Percentiles rank a stretch among this genome's conserved stretches.
These are phyloP conservation scores for Geothlypis trichas DNA, from an alignment of 2,113 vertebrate genomes.

Conservation along the genomic window DNA sequence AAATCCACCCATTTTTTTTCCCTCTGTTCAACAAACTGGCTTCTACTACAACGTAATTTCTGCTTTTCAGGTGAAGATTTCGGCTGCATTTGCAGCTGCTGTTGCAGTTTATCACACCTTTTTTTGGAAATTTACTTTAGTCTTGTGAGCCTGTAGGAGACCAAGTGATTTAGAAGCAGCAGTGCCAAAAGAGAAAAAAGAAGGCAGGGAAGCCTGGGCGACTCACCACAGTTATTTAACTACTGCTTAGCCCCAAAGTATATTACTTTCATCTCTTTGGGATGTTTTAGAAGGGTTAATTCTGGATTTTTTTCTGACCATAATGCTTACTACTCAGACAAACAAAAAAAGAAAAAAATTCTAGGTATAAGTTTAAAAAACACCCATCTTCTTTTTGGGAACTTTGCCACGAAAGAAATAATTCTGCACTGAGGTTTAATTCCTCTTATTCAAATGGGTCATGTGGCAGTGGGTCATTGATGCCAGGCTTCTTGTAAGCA, in stretches of 20 bases:
- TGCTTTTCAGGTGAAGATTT: not conserved
- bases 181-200: not conserved
- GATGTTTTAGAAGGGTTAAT: not conserved
- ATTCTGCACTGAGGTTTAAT: not conserved
- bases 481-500: not conserved
- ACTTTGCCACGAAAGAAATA: not conserved
- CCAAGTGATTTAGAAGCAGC: not conserved
- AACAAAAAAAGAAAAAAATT: not conserved
- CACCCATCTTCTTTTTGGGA: accelerated
- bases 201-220: not conserved
- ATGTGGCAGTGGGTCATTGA: not conserved
- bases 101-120: not conserved
- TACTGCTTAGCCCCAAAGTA: not conserved
- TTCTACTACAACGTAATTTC: not conserved
- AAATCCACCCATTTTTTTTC: not conserved
- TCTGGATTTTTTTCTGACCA: not conserved
- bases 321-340: not conserved
- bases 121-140: not conserved
- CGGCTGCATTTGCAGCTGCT: not conserved
- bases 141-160: not conserved
- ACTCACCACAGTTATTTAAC: not conserved
- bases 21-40: not conserved
- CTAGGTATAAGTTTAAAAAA: not conserved
- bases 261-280: not conserved
- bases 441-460: not conserved